Percentiles rank a stretch among this genome's conserved stretches.
Conservation (phyloP, 2,888 invertebrate genomes). For the Lasioglossum oenotherae region DNA sequence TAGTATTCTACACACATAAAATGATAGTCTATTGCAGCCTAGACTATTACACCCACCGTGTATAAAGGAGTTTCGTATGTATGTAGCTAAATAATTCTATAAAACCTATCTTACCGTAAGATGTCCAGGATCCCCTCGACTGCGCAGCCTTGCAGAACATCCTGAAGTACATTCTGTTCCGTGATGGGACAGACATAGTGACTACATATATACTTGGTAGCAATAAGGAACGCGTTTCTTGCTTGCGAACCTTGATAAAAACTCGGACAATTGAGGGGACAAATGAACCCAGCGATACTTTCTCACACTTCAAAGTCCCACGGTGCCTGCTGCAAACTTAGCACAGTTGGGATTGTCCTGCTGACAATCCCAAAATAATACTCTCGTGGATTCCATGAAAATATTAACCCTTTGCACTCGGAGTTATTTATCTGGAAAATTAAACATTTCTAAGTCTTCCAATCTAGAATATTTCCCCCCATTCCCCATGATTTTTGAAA, state of each 20-base stretch:
- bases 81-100: not conserved
- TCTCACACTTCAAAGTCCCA: conserved; percentile 49
- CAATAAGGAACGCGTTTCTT: conserved; percentile 18
- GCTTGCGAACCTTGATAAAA: conserved; percentile 34
- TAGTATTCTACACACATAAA: no score
- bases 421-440: no score
- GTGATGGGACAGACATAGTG: not conserved
- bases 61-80: not conserved
- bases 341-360: no score
- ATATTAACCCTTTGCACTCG: not conserved
- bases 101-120: not conserved
- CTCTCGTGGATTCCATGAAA: not conserved
- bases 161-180: conserved; percentile 5
- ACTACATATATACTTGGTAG: not conserved
- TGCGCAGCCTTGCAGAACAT: not conserved
- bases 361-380: not conserved
- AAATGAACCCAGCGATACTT: conserved; percentile 31
- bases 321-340: conserved; percentile 21
- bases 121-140: not conserved
- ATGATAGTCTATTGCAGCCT: no score
- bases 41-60: no score
- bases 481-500: no score
- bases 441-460: no score
- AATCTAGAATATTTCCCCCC: no score
- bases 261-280: conserved; percentile 23